phyloP scores from a whole-genome alignment of 2,888 invertebrate species.

The Therioaphis trifolii region DNA sequence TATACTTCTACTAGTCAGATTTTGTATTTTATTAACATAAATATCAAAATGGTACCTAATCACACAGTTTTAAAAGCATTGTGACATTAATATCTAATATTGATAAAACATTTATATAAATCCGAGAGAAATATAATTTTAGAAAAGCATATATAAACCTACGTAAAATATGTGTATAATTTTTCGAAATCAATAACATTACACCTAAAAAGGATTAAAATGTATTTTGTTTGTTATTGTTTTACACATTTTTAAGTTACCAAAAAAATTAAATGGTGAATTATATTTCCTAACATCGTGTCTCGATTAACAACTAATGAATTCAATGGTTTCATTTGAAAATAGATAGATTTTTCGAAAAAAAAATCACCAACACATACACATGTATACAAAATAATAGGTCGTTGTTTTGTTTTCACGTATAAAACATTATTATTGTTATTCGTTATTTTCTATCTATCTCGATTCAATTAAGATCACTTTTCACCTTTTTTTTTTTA shows the following conservation, averaged over 20 bases:
- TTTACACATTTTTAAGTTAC: conserved; percentile 41
- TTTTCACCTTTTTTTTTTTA: conserved; percentile 29
- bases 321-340: neutral
- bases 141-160: neutral
- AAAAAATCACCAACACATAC: neutral
- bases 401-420: conserved; percentile 44
- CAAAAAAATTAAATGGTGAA: conserved; percentile 32
- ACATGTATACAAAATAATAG: conserved; percentile 35
- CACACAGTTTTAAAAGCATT: neutral
- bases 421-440: conserved; percentile 45
- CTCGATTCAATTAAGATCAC: conserved; percentile 28
- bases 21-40: conserved; percentile 28
- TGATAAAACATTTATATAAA: neutral
- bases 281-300: conserved; percentile 11
- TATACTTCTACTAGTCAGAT: conserved; percentile 42
- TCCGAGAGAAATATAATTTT: conserved; percentile 17
- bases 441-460: conserved; percentile 36
- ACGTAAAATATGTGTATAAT: conserved; percentile 6
- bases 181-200: conserved; percentile 18
- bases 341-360: neutral
- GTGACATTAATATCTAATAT: neutral
- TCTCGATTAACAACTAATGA: neutral
- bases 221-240: conserved; percentile 49
- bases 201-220: neutral
- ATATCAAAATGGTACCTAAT: conserved; percentile 36